These are phyloP conservation scores for Anseranas semipalmata DNA, from an alignment of 2,113 vertebrate species.

Conservation along the genomic window DNA sequence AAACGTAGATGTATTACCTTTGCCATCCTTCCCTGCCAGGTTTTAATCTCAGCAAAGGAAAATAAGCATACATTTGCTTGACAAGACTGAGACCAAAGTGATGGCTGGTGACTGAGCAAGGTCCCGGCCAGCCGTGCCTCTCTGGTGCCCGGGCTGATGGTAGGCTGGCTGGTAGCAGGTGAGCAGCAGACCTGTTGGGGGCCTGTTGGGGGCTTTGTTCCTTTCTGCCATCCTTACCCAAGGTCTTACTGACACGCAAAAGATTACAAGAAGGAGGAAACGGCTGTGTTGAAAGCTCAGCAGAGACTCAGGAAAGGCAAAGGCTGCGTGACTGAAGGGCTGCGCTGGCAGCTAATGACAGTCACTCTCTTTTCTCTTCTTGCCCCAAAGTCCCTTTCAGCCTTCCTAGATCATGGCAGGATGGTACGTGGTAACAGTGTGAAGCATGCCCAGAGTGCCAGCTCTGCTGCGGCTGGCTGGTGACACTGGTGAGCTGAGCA, in stretches of 20 bases:
- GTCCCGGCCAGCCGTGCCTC: background rate
- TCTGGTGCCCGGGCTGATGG: background rate
- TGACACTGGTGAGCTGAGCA: background rate
- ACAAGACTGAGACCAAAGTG: background rate
- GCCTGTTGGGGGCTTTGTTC: background rate
- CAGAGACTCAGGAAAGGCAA: background rate
- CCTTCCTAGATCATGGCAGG: background rate
- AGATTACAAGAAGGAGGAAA: background rate
- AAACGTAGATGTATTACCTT: background rate
- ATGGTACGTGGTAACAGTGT: background rate
- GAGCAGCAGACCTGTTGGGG: background rate
- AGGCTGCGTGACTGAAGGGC: background rate
- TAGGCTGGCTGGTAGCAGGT: background rate
- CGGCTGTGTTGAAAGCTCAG: background rate
- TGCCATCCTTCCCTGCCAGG: background rate
- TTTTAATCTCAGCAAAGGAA: background rate
- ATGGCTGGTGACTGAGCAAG: background rate
- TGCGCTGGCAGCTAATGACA: background rate
- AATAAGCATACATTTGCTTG: background rate
- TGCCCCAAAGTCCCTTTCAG: background rate
- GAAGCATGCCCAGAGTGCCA: background rate
- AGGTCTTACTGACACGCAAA: background rate
- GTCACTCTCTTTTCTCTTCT: background rate
- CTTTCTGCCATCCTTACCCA: background rate
- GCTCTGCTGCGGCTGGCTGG: background rate